Base-by-base conservation (phyloP, 2,113 vertebrate genomes). In the Megalops atlanticus region DNA sequence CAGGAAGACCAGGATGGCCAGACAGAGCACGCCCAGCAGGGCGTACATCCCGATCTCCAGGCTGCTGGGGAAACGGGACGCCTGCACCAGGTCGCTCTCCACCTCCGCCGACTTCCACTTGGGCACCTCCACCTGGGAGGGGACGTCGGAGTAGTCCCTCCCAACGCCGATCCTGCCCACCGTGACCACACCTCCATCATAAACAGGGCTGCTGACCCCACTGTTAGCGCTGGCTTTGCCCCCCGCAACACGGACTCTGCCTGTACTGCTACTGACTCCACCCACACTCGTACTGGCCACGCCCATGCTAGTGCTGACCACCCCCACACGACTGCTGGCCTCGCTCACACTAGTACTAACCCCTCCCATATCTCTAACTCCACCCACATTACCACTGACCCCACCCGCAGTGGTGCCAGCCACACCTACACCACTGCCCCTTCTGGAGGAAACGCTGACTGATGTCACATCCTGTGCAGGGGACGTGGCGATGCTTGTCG, bases 11-110 rank as follows among this genome's bases (percentile, higher is more conserved):
- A 98, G 80, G 68, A 98, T 95, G 1, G 96, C 95, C 83, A 99
- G 86, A 86, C 96, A 96, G 77, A 96, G 96, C 75, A 98, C 95
- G 0, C 95, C 97, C 52, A 97, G 86, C 75, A 99, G 83, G 0
- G 96, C 94, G 0, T 97, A 99, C 93, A 98, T 97, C 1, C 97
- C 96, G 1, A 97, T 95, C 88, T 99, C 98, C 86, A 99, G 76
- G 80, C 98, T 96, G 0, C 95, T 95, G 83, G 98, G 92, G 1
- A 96, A 92, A 15, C 92, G 85, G 16, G 96, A 85, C 0, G 92
- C 83, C 83, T 91, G 93, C 0, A 92, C 84, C 6, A 94, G 89
- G 82, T 96, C 94, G 0, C 84, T 89, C 49, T 95, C 95, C 0
- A 92, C 92, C 1, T 79, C 0, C 0, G 86, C 92, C 0, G 77